phyloP scores from a whole-genome alignment of 2,797 vertebrate genomes.

The Clarias platycephalus region DNA sequence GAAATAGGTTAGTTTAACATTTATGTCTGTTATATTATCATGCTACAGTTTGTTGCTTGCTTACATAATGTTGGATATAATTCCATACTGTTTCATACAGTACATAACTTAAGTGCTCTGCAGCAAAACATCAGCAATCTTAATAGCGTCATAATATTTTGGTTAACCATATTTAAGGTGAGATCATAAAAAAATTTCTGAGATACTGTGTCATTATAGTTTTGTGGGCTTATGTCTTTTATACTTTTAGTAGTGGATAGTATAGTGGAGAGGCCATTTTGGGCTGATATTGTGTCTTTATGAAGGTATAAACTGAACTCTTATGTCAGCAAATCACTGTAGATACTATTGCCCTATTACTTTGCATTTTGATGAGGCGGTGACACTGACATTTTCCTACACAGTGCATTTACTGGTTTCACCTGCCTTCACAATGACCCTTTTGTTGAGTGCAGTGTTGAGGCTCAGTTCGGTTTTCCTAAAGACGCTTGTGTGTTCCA shows the following conservation, averaged over 20 bases:
- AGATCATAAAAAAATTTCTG: too few relatives aligned
- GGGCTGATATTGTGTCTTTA: neutral
- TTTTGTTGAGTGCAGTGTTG: conserved; percentile 42
- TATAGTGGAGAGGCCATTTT: neutral
- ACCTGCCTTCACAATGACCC: conserved; percentile 42
- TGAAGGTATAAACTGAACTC: too few relatives aligned
- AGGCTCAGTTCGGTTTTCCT: conserved; percentile 21
- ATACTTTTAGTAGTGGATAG: neutral
- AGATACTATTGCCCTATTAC: neutral
- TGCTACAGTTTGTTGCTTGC: too few relatives aligned
- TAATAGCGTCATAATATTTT: too few relatives aligned
- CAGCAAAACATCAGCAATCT: too few relatives aligned
- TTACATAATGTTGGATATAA: too few relatives aligned
- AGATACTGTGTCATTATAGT: neutral
- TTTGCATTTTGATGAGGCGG: conserved; percentile 22
- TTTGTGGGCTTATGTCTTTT: neutral
- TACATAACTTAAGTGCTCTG: too few relatives aligned
- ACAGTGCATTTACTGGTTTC: conserved; percentile 39
- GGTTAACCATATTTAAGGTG: too few relatives aligned
- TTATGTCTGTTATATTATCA: too few relatives aligned
- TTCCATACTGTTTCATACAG: too few relatives aligned
- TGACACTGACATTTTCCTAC: conserved; percentile 26
- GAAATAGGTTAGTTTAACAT: too few relatives aligned
- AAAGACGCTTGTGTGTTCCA: conserved; percentile 38
- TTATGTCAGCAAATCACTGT: neutral